Base-by-base conservation (phyloP, 2,888 invertebrate species). In the Shargacucullia verbasci region DNA sequence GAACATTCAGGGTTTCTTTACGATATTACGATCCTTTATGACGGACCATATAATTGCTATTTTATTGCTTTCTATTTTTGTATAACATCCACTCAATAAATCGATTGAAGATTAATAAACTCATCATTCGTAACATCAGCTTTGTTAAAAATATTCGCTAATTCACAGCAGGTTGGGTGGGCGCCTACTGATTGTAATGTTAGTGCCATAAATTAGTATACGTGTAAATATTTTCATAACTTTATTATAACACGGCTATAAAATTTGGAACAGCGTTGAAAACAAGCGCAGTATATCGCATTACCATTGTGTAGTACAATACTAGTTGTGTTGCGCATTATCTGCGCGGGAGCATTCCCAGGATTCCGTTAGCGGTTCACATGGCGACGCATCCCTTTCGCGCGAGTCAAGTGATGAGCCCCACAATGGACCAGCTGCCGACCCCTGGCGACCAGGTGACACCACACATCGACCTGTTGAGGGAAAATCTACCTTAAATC, bases 341-440 rank as follows among this genome's bases (percentile, higher is more conserved):
- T 87, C 82, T 86, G 79, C 79, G 85, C 81, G 78, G 80, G 84
- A 82, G 86, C 87, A 85, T 84, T 87, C 88, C 84, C 88, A 87
- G 85, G 88, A 87, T 86, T 83, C 90, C 88, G 91, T 89, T 88
- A 85, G 83, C 74, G 67, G 85, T 91, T 90, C 91, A 85, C 91
- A 91, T 86, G 89, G 83, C 83, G 79, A 81, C 83, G 86, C 92
- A 92, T 91, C 93, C 93, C 92, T 92, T 92, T 91, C 87, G 86
- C 82, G 79, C 83, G 90, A 91, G 92, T 91, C 93, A 92, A 92
- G 93, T 92, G 93, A 92, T 88, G 90, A 82, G 85, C 80, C 82
- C 76, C 82, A 89, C 87, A 89, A 89, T 82, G 80, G 81, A 85
- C 90, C 92, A 88, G 87, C 88, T 86, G 88, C 86, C 86, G 85